phyloP scores from a whole-genome alignment of 2,113 vertebrate species.

The Calyptommatus sinebrachiatus region DNA sequence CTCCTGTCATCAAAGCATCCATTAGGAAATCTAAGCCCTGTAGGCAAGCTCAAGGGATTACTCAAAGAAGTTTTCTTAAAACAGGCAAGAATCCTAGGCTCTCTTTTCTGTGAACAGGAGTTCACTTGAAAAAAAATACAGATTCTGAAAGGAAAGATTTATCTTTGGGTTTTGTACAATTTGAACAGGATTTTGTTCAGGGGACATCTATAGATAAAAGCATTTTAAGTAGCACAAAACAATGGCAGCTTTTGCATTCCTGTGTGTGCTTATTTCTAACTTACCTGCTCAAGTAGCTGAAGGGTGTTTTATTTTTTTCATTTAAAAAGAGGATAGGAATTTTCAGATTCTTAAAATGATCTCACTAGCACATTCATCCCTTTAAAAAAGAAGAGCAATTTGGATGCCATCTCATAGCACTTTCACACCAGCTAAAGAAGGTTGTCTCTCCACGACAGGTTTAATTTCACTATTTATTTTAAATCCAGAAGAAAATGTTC shows the following conservation, averaged over 20 bases:
- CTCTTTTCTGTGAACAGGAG: slow-evolving; percentile 61
- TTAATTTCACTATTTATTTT: too few species aligned
- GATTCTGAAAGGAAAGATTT: slow-evolving; percentile 71
- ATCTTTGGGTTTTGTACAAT: slow-evolving; percentile 63
- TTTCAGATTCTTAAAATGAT: slow-evolving; percentile 46
- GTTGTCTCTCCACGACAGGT: too few species aligned
- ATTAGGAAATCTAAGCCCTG: slow-evolving; percentile 77
- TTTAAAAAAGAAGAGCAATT: slow-evolving; percentile 50
- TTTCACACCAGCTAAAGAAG: background rate
- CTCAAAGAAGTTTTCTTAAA: slow-evolving; percentile 73
- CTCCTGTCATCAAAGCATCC: slow-evolving; percentile 82
- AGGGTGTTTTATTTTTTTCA: background rate
- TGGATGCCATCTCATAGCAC: slow-evolving; percentile 35
- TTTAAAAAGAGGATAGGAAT: background rate
- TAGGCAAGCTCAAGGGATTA: slow-evolving; percentile 80
- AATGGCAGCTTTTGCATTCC: slow-evolving; percentile 58
- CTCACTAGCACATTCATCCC: slow-evolving; percentile 53
- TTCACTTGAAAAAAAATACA: slow-evolving; percentile 45
- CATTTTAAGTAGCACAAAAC: slow-evolving; percentile 58
- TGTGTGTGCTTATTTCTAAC: slow-evolving; percentile 47
- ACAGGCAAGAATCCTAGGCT: slow-evolving; percentile 66
- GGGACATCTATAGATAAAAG: slow-evolving; percentile 68
- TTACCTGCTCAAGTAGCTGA: slow-evolving; percentile 32
- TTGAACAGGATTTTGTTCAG: slow-evolving; percentile 74
- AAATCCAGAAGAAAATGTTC: too few species aligned